phyloP scores from a whole-genome alignment of 2,888 invertebrate genomes.

The Strigamia crassipes region DNA sequence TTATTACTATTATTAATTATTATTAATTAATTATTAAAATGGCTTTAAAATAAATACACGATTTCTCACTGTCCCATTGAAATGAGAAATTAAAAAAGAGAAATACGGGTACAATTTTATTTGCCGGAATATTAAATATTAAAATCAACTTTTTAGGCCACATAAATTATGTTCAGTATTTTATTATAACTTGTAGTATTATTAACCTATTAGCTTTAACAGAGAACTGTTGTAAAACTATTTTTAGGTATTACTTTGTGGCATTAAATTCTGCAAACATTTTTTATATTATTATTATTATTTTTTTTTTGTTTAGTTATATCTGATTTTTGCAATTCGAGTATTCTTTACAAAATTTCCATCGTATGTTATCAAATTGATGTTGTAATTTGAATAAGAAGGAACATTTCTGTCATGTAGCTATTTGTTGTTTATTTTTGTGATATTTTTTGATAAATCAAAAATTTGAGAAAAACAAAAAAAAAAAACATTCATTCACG shows the following conservation, averaged over 20 bases:
- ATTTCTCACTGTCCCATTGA: too few species aligned
- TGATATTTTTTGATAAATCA: conserved; percentile 29
- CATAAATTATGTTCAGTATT: neutral
- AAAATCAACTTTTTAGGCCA: neutral
- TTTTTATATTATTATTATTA: neutral
- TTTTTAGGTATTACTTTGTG: neutral
- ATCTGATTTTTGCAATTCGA: neutral
- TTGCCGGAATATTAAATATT: neutral
- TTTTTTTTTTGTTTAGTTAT: neutral
- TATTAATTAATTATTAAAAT: neutral
- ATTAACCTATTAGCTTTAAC: neutral
- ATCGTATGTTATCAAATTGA: neutral
- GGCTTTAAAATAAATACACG: neutral
- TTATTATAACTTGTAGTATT: neutral
- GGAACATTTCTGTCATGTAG: neutral
- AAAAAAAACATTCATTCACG: conserved; percentile 20
- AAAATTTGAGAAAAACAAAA: conserved; percentile 25
- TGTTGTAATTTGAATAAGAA: neutral
- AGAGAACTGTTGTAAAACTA: conserved; percentile 10
- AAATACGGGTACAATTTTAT: too few species aligned
- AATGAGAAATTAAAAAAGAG: too few species aligned
- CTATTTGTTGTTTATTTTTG: conserved; percentile 30
- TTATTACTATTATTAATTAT: neutral
- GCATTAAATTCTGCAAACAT: neutral
- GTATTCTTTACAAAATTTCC: too few species aligned